Evolutionary conservation across 2,888 invertebrate species (phyloP), one percentile per base, ranked within the genome.

Genomic region (Pseudanteris insignis): DNA sequence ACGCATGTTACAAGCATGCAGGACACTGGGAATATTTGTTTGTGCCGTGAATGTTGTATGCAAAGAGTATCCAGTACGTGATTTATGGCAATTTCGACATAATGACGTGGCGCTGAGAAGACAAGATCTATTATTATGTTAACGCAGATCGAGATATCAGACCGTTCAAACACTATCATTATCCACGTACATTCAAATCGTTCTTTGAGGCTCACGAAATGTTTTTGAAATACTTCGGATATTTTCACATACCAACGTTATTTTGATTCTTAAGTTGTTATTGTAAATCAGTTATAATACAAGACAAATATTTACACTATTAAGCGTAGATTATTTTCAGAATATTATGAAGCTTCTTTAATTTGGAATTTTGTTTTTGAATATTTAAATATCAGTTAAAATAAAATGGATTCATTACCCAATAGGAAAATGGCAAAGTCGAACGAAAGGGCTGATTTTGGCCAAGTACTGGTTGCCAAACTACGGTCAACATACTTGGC

Each of bases 121-220:
- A 55, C 54, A 62, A 64, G 66, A 67, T 67, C 65, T 69, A 66
- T 64, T 66, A 69, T 69, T 69, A 69, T 47, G 67, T 65, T 69
- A 67, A 65, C 64, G 59, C 64, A 62, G 65, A 61, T 55, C 62
- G 54, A 64, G 65, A 67, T 64, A 65, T 63, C 63, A 51, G 65
- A 37, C 58, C 50, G 36, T 43, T 38, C 50, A 51, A 63, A 60
- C 61, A 67, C 69, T 65, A 65, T 67, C 37, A 69, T 69, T 68
- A 68, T 67, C 65, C 40, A 24, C 15, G 32, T 40, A 33, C 41
- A 32, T 40, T 46, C 32, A 21, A 32, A 38, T 11, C 37, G 18
- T 32, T 15, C 38, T 15, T 44, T n/a, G 11, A 30, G 48, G 41
- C 38, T 41, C 25, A 37, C 28, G 12, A 7, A 33, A 18, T 21